Conservation (phyloP, 2,797 vertebrate species). For the Psittacula echo region DNA sequence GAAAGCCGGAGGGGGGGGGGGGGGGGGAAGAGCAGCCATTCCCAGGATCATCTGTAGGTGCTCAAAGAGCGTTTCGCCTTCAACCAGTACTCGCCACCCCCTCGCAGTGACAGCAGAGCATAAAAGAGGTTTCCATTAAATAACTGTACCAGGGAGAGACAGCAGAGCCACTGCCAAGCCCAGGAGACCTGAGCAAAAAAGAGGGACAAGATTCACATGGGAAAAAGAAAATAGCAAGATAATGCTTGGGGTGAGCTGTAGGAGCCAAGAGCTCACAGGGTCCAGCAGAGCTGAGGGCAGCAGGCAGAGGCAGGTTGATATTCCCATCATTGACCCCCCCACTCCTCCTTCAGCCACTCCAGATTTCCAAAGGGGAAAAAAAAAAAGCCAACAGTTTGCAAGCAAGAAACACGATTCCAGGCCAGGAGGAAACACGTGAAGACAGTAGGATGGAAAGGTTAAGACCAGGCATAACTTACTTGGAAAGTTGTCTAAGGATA, state of each 20-base stretch:
- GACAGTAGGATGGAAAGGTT: slow-evolving; percentile 66
- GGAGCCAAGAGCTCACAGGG: not conserved
- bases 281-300: accelerated
- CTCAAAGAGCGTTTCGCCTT: not conserved
- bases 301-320: not conserved
- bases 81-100: not conserved
- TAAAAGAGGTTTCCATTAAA: slow-evolving; percentile 34
- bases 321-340: not conserved
- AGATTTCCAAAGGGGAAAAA: not conserved
- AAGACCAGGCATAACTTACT: slow-evolving; percentile 41
- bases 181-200: not conserved
- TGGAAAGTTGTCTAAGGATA: slow-evolving; percentile 4
- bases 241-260: not conserved
- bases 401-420: not conserved
- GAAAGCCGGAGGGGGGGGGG: slow-evolving; percentile 44
- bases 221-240: accelerated
- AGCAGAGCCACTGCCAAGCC: slow-evolving; percentile 19
- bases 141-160: not conserved
- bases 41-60: slow-evolving; percentile 75
- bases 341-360: not conserved
- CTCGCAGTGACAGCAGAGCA: slow-evolving; percentile 6
- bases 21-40: slow-evolving; percentile 46
- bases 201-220: not conserved
- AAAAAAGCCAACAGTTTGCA: not conserved
- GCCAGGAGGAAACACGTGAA: slow-evolving; percentile 68